Evolutionary conservation across 2,797 vertebrate species (phyloP), one percentile per base, ranked within the genome.

Genomic region (Chrosomus eos): DNA sequence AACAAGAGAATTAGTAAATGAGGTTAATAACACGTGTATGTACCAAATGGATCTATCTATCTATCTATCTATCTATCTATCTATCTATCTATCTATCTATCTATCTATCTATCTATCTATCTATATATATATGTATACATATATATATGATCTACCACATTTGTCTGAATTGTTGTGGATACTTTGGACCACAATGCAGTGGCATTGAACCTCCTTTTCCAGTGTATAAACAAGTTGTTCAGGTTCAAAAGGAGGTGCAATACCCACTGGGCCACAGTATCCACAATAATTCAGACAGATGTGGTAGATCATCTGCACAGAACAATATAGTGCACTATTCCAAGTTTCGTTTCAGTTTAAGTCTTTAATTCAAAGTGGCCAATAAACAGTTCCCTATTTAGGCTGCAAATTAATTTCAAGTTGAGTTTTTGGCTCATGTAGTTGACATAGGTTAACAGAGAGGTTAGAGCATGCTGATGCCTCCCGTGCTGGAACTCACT

Each of bases 331-430:
- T n/a, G n/a, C n/a, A n/a, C n/a, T n/a, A n/a, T n/a, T n/a, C n/a
- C n/a, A n/a, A n/a, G 58, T 21, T 26, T 45, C 2, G 1, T 48
- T 28, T 26, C 9, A 43, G 28, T 78, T 45, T 64, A 36, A n/a
- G 28, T 9, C 1, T 51, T 33, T 5, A 10, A 3, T 80, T 80
- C 36, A 21, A 80, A 36, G 45, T 64, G 43, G 2, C 23, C 9
- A 64, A 66, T 7, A 6, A 40, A 81, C 5, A 38, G n/a, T 70
- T 55, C 23, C 31, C 23, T 31, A 68, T 70, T 68, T 38, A 70
- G n/a, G n/a, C 36, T 8, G 16, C 13, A 62, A 55, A 81, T 55
- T 81, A 51, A 71, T 81, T 43, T 71, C 31, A 58, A 40, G 33
- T 51, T 23, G 51, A 36, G 72, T 75, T 75, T 53, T 23, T 36